phyloP scores from a whole-genome alignment of 2,797 vertebrate species.

The Macropus fuliginosus region DNA sequence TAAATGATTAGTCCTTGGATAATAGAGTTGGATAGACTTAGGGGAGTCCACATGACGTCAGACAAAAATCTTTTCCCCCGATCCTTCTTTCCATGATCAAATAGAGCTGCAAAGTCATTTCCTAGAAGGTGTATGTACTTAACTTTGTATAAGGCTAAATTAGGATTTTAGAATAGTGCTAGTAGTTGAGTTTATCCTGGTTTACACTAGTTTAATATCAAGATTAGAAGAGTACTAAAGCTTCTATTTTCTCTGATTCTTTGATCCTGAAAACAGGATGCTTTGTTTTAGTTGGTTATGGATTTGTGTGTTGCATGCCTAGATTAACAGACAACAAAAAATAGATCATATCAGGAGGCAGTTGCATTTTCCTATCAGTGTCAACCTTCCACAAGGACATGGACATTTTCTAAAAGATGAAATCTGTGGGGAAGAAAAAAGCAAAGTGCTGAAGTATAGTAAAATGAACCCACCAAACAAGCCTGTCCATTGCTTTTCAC shows the following conservation, averaged over 20 bases:
- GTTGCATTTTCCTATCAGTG: neutral
- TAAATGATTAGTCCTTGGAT: neutral
- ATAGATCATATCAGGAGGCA: neutral
- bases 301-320: slow-evolving; percentile 28
- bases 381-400: slow-evolving; percentile 12
- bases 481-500: slow-evolving; percentile 13
- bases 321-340: neutral
- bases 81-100: slow-evolving; percentile 12
- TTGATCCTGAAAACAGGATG: slow-evolving; percentile 11
- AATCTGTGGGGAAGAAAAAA: neutral
- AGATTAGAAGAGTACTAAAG: slow-evolving; percentile 13
- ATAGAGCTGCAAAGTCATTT: slow-evolving; percentile 34
- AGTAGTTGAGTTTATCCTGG: slow-evolving; percentile 6
- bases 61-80: slow-evolving; percentile 4
- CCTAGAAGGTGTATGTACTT: neutral
- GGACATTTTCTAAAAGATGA: neutral
- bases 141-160: slow-evolving; percentile 21
- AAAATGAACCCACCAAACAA: neutral
- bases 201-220: slow-evolving; percentile 24
- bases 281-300: slow-evolving; percentile 3
- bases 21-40: neutral
- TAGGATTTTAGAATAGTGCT: slow-evolving; percentile 13
- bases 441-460: neutral
- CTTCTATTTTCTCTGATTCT: slow-evolving; percentile 45
- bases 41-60: neutral